phyloP scores from a whole-genome alignment of 2,888 invertebrate species.

The Acronicta aceris region DNA sequence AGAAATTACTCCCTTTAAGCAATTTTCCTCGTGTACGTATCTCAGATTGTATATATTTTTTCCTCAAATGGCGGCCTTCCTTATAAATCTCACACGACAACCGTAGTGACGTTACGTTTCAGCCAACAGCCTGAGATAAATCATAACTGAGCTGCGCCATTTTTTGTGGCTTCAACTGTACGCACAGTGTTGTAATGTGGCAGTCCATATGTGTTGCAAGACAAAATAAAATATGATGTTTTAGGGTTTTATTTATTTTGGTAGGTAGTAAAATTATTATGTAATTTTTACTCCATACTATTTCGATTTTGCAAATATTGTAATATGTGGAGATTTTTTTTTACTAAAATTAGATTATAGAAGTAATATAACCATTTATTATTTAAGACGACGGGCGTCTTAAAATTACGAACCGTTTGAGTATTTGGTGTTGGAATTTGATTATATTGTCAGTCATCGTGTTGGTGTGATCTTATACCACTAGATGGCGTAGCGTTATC shows the following conservation, averaged over 20 bases:
- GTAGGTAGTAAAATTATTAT: not conserved
- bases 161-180: conserved; percentile 63
- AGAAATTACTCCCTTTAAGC: conserved; percentile 62
- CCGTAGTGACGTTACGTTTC: conserved; percentile 66
- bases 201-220: conserved; percentile 25
- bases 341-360: too few species aligned
- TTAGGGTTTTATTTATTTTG: not conserved
- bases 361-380: too few species aligned
- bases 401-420: too few species aligned
- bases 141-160: conserved; percentile 63
- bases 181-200: conserved; percentile 30
- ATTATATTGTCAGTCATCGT: too few species aligned
- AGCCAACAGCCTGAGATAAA: conserved; percentile 67
- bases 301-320: too few species aligned
- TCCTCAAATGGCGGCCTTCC: conserved; percentile 55
- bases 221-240: not conserved
- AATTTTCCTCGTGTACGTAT: conserved; percentile 60
- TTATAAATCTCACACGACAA: conserved; percentile 74
- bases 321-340: too few species aligned
- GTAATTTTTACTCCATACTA: too few species aligned
- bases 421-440: too few species aligned
- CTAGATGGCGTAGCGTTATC: too few species aligned
- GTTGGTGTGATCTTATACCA: too few species aligned
- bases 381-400: too few species aligned
- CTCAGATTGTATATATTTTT: conserved; percentile 58